Evolutionary conservation across 2,113 vertebrate species (phyloP).

Genomic region (Ellobius talpinus): DNA sequence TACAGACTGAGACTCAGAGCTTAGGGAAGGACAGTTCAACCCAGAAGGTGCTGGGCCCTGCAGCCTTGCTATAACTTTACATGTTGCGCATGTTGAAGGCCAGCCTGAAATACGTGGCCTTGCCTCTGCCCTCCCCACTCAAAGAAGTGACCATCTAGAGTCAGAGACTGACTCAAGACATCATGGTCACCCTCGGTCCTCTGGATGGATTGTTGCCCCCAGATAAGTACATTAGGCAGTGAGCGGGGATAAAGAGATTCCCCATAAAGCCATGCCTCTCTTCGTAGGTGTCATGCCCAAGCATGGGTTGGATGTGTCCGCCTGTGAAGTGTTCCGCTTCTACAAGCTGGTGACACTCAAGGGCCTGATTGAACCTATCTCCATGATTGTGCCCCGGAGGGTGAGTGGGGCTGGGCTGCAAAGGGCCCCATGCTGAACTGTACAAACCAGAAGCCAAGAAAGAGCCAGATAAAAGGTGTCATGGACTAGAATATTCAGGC

Average conservation of each 20-base stretch:
- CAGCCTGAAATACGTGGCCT: neutral
- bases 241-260: neutral
- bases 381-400: slow-evolving; percentile 98
- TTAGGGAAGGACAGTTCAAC: neutral
- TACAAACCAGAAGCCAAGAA: neutral
- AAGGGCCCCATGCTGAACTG: too few relatives aligned
- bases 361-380: slow-evolving; percentile 97
- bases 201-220: neutral
- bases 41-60: neutral
- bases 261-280: neutral
- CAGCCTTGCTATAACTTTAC: neutral
- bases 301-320: slow-evolving; percentile 95
- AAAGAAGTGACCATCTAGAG: neutral
- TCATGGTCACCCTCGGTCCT: neutral
- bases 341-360: slow-evolving; percentile 98
- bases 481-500: neutral
- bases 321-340: slow-evolving; percentile 97
- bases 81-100: neutral
- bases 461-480: neutral
- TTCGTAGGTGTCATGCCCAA: slow-evolving; percentile 97
- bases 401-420: slow-evolving; percentile 87
- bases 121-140: neutral
- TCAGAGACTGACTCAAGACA: neutral
- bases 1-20: neutral
- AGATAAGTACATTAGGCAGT: neutral